phyloP scores from a whole-genome alignment of 2,888 invertebrate genomes.

The Lycophotia porphyrea region DNA sequence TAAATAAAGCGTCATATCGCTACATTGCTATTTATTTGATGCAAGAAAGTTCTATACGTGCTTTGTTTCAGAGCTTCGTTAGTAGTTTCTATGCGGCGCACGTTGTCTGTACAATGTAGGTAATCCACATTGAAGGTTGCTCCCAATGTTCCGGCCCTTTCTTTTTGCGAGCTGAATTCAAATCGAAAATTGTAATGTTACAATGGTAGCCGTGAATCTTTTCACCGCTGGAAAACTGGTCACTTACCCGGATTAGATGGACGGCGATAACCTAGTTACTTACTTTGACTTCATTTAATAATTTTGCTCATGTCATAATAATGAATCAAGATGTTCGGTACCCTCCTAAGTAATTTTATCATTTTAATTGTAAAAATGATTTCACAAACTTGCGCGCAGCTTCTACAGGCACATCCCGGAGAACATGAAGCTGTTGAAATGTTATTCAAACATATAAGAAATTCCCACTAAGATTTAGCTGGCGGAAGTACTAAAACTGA shows the following conservation, averaged over 20 bases:
- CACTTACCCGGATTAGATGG: conserved; percentile 43
- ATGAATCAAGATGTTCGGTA: conserved; percentile 5
- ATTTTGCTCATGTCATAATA: not conserved
- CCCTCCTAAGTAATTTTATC: not conserved
- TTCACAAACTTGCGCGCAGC: conserved; percentile 22
- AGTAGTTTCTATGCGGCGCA: conserved; percentile 75
- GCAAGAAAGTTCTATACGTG: conserved; percentile 80
- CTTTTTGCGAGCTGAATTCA: conserved; percentile 76
- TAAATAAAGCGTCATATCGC: conserved; percentile 39
- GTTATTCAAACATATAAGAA: conserved; percentile 43
- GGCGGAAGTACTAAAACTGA: conserved; percentile 43
- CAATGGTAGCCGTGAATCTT: conserved; percentile 33
- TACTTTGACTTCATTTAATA: conserved; percentile 30
- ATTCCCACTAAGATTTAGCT: conserved; percentile 38
- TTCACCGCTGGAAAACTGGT: conserved; percentile 43
- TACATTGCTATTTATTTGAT: conserved; percentile 58
- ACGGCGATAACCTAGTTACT: conserved; percentile 38
- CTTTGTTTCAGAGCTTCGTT: conserved; percentile 72
- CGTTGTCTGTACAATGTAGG: conserved; percentile 67
- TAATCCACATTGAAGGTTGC: conserved; percentile 76
- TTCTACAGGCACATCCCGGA: conserved; percentile 50
- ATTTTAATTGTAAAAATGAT: conserved; percentile 19
- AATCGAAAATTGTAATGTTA: conserved; percentile 56
- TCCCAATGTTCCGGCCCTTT: conserved; percentile 75
- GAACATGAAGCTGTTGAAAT: conserved; percentile 54